Base-by-base conservation (phyloP, 92 coral and sea anemone species). In the Porites rus region DNA sequence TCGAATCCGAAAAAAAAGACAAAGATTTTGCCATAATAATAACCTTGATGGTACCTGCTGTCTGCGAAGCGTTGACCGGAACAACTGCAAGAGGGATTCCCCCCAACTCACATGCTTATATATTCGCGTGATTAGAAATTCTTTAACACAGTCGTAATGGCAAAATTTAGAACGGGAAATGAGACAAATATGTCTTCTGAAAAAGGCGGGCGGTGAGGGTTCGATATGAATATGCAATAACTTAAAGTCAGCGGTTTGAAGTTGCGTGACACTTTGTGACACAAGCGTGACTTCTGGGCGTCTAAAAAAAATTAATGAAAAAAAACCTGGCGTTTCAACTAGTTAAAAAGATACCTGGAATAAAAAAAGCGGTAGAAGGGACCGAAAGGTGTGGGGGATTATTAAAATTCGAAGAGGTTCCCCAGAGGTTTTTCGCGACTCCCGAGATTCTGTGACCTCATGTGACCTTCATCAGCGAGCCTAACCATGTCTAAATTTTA, bases 151-250 rank as follows among this genome's bases (percentile, higher is more conserved):
- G 52, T 62, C 74, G 87, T 83, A 83, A 83, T 83, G 3, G 64
- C 74, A 83, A 83, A 73, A 83, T 74, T 61, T 83, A 83, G 87
- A 73, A 83, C 87, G 51, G 58, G 83, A 46, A 76, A 19, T 79
- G 13, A 63, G 14, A n/a, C 12, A 28, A 38, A 24, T 18, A 28
- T 51, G 16, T 11, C 10, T 3, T 51, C 19, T 10, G 83, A 10
- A 53, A 31, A n/a, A 65, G 10, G 62, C 43, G 61, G 83, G 70
- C 73, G 83, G 59, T 21, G 24, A 43, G 79, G 60, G 70, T 24
- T 13, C 66, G 38, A 75, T 6, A 21, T 8, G 80, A 54, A 50
- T 22, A 54, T 72, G 58, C 76, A 72, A 31, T 72, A 11, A 62
- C 7, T 18, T 62, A 11, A 18, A 72, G 76, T 6, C 76, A 72